phyloP scores from a whole-genome alignment of 2,797 vertebrate genomes.

The Bucorvus abyssinicus region DNA sequence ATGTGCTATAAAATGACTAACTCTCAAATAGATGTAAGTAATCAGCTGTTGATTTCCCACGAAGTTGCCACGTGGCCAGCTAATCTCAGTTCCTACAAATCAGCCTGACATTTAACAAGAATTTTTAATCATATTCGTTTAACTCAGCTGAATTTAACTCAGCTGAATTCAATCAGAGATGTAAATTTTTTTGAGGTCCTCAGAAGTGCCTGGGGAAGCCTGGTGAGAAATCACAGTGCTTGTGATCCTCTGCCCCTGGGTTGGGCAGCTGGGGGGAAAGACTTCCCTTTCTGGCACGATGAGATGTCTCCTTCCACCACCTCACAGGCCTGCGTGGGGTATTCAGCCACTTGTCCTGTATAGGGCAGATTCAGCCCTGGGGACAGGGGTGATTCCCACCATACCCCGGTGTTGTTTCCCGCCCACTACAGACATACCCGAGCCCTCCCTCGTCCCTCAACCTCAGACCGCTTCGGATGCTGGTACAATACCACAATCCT shows the following conservation, averaged over 20 bases:
- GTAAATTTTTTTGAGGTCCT: neutral
- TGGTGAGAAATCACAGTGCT: neutral
- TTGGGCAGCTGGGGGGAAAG: neutral
- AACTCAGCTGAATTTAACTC: neutral
- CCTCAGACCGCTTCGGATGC: neutral
- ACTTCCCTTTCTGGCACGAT: neutral
- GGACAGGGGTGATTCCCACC: neutral
- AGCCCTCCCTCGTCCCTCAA: neutral
- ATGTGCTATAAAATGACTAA: neutral
- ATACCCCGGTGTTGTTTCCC: neutral
- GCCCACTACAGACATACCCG: neutral
- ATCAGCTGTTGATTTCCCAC: neutral
- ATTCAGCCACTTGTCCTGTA: neutral
- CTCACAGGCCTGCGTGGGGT: neutral
- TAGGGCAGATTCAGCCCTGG: neutral
- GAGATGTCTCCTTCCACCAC: neutral
- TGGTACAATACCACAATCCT: neutral
- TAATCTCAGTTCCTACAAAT: constrained; percentile 11
- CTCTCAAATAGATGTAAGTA: neutral
- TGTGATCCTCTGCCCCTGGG: neutral
- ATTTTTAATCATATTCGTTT: neutral
- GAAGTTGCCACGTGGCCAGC: neutral
- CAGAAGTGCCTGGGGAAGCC: neutral
- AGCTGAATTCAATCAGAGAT: neutral
- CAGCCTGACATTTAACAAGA: neutral